Evolutionary conservation across 2,113 vertebrate genomes (phyloP), one percentile per base, ranked within the genome.

Genomic region (Caranx ignobilis): DNA sequence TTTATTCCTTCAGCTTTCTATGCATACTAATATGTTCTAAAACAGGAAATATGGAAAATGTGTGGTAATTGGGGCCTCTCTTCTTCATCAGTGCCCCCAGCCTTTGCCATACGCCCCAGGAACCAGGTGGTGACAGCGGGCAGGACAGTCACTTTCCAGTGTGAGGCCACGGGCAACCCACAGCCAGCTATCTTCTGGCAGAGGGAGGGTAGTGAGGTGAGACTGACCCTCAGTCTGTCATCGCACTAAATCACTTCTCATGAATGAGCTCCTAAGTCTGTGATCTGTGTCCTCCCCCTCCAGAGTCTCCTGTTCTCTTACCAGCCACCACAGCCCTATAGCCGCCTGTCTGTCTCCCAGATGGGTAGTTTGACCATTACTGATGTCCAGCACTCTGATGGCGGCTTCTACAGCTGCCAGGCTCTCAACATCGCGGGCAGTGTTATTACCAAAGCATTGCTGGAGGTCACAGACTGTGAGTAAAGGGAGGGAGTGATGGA

Each of bases 391-490:
- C 93, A 96, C 70, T 96, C 97, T 39, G 98, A 99, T 77, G 96
- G 95, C 11, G 97, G 97, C 7, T 96, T 97, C 87, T 99, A 99
- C 78, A 99, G 97, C 93, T 99, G 98, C 94, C 98, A 99, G 95
- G 98, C 98, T 72, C 95, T 99, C 84, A 99, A 99, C 92, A 98
- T 99, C 69, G 98, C 98, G 0, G 98, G 98, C 88, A 99, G 97
- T 81, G 98, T 99, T 85, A 99, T 98, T 90, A 99, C 97, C 88
- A 99, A 99, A 93, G 98, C 97, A 5, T 97, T 98, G 88, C 95
- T 99, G 94, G 98, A 99, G 81, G 82, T 93, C 85, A 89, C 84
- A 71, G 90, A 92, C 67, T 77, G 89, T 91, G 82, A 92, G 92
- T 93, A 78, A 72, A 50, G 19, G 18, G 61, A 72, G 54, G 43